Percentiles rank a stretch among this genome's conserved stretches.
Conservation (phyloP, 2,888 invertebrate genomes). For the Dione vanillae region DNA sequence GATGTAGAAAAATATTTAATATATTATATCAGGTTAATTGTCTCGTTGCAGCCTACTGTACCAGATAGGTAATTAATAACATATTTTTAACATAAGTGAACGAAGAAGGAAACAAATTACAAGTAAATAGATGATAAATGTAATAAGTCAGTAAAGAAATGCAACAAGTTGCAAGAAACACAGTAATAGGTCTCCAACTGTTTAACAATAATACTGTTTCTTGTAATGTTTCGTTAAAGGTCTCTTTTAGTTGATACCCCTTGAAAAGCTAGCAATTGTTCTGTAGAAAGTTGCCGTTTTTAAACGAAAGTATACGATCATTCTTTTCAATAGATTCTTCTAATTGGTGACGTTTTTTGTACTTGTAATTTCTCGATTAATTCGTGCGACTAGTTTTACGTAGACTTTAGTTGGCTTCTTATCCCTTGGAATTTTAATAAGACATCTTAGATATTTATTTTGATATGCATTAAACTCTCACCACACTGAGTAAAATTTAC, state of each 20-base stretch:
- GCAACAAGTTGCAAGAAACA: conserved; percentile 14
- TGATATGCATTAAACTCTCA: too few relatives aligned
- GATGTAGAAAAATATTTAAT: too few relatives aligned
- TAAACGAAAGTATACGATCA: not conserved
- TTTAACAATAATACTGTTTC: conserved; percentile 14
- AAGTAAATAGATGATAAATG: conserved; percentile 13
- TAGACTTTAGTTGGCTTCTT: too few relatives aligned
- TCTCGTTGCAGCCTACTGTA: too few relatives aligned
- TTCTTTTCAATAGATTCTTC: not conserved
- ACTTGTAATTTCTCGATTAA: too few relatives aligned
- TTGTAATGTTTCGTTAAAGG: not conserved
- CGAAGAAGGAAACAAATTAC: not conserved
- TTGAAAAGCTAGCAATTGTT: conserved; percentile 18
- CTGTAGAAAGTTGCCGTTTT: not conserved
- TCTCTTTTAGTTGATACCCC: conserved; percentile 8
- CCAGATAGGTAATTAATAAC: too few relatives aligned
- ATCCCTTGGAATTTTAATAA: too few relatives aligned
- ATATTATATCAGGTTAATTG: too few relatives aligned
- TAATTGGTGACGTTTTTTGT: too few relatives aligned
- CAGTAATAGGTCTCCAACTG: conserved; percentile 8
- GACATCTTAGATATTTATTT: too few relatives aligned
- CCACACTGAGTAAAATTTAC: too few relatives aligned
- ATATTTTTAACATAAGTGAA: not conserved
- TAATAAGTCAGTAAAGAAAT: conserved; percentile 5
- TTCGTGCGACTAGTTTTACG: too few relatives aligned